phyloP scores from a whole-genome alignment of 1,140 invertebrate species.

The Euura saliciscinereae region DNA sequence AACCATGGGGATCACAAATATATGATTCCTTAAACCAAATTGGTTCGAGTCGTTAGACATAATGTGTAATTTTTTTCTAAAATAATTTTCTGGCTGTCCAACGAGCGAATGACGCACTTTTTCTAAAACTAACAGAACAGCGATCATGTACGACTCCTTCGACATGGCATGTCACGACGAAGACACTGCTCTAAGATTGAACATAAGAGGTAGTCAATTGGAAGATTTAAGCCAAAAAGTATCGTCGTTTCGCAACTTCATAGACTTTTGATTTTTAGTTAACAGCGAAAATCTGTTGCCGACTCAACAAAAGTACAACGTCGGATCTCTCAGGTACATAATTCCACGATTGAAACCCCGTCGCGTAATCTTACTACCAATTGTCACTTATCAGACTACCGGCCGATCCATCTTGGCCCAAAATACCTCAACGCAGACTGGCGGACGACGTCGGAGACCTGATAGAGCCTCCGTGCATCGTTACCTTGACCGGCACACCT shows the following conservation, averaged over 20 bases:
- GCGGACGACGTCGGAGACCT: constrained; percentile 34
- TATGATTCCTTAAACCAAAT: background rate
- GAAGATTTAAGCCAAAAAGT: background rate
- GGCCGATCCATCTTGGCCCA: constrained; percentile 52
- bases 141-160: constrained; percentile 29
- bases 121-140: constrained; percentile 12
- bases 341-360: background rate
- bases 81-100: background rate
- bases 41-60: background rate
- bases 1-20: background rate
- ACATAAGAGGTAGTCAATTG: constrained; percentile 36
- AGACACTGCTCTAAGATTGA: constrained; percentile 31
- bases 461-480: constrained; percentile 42
- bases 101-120: background rate
- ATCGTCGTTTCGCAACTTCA: constrained; percentile 10
- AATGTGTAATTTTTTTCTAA: background rate
- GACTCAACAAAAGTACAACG: constrained; percentile 33
- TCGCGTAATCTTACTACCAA: background rate
- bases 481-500: constrained; percentile 39
- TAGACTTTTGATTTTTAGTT: constrained; percentile 27
- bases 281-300: constrained; percentile 47
- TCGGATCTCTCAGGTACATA: constrained; percentile 42
- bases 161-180: constrained; percentile 39
- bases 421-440: constrained; percentile 47
- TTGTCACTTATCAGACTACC: constrained; percentile 39